phyloP scores from a whole-genome alignment of 2,888 invertebrate species.

The Pseudococcus longispinus region DNA sequence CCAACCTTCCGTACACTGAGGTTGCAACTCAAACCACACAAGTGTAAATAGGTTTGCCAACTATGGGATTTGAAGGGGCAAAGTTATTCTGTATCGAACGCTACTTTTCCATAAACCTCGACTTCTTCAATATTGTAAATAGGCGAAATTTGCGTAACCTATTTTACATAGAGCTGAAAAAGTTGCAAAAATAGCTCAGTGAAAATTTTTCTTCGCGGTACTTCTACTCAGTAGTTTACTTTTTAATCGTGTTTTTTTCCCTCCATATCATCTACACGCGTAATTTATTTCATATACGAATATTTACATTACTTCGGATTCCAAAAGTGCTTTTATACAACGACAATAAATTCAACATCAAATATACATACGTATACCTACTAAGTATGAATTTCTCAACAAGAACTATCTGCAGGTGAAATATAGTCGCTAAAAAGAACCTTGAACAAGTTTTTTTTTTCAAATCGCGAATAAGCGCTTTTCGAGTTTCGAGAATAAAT shows the following conservation, averaged over 20 bases:
- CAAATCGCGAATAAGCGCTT: constrained; percentile 3
- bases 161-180: not conserved
- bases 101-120: not conserved
- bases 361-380: not conserved
- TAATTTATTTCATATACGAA: not conserved
- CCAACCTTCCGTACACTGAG: not conserved
- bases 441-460: constrained; percentile 2
- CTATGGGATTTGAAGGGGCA: not conserved
- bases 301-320: not conserved
- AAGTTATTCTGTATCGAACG: not conserved
- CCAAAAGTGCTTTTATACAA: not conserved
- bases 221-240: not conserved
- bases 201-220: not conserved
- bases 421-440: not conserved
- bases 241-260: not conserved
- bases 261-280: not conserved
- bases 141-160: not conserved
- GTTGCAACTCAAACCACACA: not conserved
- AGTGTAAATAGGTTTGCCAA: not conserved
- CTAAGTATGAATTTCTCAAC: not conserved
- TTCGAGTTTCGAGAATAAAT: not conserved
- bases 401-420: not conserved
- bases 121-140: not conserved
- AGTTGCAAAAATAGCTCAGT: not conserved
- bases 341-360: not conserved